phyloP scores from a whole-genome alignment of 2,888 invertebrate species.

The Cheilosia vulpina region DNA sequence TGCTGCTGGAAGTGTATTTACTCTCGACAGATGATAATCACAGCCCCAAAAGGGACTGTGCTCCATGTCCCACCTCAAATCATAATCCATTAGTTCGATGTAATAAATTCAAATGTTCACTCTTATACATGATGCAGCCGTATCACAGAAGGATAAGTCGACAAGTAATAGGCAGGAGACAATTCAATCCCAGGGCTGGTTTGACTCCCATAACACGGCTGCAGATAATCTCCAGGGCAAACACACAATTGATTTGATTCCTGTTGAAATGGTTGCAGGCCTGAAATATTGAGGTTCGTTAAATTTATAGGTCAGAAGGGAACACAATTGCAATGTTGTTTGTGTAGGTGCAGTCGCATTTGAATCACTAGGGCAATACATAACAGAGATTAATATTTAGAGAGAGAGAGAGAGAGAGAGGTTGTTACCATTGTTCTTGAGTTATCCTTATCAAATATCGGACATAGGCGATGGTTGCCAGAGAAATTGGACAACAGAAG shows the following conservation, averaged over 20 bases:
- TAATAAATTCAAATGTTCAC: conserved; percentile 39
- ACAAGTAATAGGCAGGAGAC: conserved; percentile 21
- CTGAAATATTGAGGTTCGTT: neutral
- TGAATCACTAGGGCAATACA: too few relatives aligned
- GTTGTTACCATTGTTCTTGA: too few relatives aligned
- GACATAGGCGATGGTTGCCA: too few relatives aligned
- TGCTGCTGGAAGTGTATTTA: neutral
- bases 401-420: too few relatives aligned
- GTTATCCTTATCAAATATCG: too few relatives aligned
- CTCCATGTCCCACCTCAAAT: conserved; percentile 16
- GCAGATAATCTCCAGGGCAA: conserved; percentile 17
- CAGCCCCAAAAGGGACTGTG: neutral
- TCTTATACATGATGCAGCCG: conserved; percentile 7
- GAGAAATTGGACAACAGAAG: too few relatives aligned
- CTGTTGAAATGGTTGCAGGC: conserved; percentile 13
- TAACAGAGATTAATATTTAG: too few relatives aligned
- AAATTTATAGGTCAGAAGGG: neutral
- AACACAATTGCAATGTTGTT: neutral
- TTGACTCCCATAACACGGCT: conserved; percentile 3
- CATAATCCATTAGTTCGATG: conserved; percentile 33
- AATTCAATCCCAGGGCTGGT: neutral
- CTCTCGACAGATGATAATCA: conserved; percentile 32
- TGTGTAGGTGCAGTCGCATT: neutral
- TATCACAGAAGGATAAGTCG: neutral
- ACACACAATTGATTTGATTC: conserved; percentile 22